These are phyloP conservation scores for Semotilus atromaculatus DNA, from an alignment of 2,797 vertebrate species.

Conservation along the genomic window DNA sequence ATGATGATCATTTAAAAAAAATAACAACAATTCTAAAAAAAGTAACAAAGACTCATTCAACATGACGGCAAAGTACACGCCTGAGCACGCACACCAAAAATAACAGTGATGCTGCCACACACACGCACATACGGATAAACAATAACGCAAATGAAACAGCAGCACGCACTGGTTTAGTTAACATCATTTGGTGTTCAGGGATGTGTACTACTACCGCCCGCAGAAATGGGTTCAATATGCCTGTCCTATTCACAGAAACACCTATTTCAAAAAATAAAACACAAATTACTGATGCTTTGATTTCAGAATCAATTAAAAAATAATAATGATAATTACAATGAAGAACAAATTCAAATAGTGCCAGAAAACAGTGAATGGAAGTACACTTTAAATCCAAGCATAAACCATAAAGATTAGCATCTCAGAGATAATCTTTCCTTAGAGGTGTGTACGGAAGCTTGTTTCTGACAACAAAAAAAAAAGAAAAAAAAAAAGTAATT, in stretches of 20 bases:
- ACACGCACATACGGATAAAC: slow-evolving; percentile 13
- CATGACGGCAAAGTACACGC: slow-evolving; percentile 34
- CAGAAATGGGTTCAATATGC: slow-evolving; percentile 17
- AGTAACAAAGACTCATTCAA: slow-evolving; percentile 22
- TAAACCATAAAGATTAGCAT: slow-evolving; percentile 34
- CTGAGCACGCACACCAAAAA: slow-evolving; percentile 52
- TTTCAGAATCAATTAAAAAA: slow-evolving; percentile 56
- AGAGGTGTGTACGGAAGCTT: slow-evolving; percentile 9
- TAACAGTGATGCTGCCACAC: slow-evolving; percentile 15
- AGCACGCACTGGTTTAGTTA: slow-evolving; percentile 31
- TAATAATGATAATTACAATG: background rate
- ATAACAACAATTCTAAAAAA: slow-evolving; percentile 25
- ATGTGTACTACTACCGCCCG: slow-evolving; percentile 30
- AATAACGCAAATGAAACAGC: slow-evolving; percentile 38
- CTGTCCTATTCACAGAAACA: slow-evolving; percentile 30
- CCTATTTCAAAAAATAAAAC: slow-evolving; percentile 39
- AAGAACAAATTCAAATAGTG: slow-evolving; percentile 38
- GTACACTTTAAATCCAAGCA: slow-evolving; percentile 21
- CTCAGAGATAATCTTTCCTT: slow-evolving; percentile 10
- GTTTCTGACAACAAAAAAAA: background rate
- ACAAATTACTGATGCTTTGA: slow-evolving; percentile 48
- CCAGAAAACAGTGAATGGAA: slow-evolving; percentile 49
- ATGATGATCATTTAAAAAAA: slow-evolving; percentile 35
- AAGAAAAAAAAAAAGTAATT: background rate
- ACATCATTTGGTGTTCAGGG: slow-evolving; percentile 60